These are phyloP conservation scores for Lycocerus yunnanus DNA, from an alignment of 2,888 invertebrate genomes.

Conservation along the genomic window DNA sequence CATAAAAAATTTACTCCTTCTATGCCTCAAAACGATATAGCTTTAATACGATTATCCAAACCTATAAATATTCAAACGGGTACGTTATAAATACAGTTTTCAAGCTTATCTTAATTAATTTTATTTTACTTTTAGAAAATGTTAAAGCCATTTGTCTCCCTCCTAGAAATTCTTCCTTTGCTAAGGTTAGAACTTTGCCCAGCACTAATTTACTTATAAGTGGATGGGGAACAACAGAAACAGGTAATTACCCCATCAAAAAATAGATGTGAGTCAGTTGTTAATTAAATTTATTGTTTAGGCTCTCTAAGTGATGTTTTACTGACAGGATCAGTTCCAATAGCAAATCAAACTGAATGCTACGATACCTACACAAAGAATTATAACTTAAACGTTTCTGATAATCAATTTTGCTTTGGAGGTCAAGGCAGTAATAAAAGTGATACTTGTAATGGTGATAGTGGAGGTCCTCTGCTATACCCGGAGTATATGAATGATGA, in stretches of 20 bases:
- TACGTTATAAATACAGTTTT: background rate
- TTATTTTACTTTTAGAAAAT: background rate
- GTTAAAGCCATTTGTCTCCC: background rate
- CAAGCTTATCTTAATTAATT: background rate
- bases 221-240: background rate
- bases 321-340: background rate
- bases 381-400: slow-evolving; percentile 35
- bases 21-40: slow-evolving; percentile 63
- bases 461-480: slow-evolving; percentile 65
- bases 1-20: slow-evolving; percentile 60
- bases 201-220: background rate
- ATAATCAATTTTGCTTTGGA: slow-evolving; percentile 66
- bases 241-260: background rate
- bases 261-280: background rate
- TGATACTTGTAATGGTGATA: slow-evolving; percentile 71
- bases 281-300: background rate
- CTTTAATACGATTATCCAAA: slow-evolving; percentile 56
- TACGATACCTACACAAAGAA: slow-evolving; percentile 37
- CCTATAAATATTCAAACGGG: slow-evolving; percentile 24
- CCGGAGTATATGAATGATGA: background rate
- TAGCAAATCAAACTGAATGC: background rate
- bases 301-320: background rate
- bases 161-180: background rate
- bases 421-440: slow-evolving; percentile 56
- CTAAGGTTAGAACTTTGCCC: too few relatives aligned